Conservation (phyloP, 1,140 invertebrate species). For the Panonychus citri region DNA sequence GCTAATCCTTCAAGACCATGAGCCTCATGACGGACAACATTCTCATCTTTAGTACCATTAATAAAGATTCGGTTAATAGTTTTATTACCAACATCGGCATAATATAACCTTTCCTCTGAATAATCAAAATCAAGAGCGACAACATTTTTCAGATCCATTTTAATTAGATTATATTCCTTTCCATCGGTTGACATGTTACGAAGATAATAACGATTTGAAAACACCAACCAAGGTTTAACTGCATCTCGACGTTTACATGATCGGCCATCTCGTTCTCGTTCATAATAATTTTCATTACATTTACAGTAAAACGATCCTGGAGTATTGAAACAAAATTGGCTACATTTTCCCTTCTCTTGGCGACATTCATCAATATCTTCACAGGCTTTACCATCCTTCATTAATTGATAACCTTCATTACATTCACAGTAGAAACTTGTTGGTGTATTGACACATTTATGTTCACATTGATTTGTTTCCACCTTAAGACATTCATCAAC, state of each 20-base stretch:
- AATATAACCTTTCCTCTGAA: slow-evolving; percentile 57
- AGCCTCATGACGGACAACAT: slow-evolving; percentile 72
- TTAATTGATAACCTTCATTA: slow-evolving; percentile 63
- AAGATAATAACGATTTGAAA: slow-evolving; percentile 94
- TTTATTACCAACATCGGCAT: slow-evolving; percentile 81
- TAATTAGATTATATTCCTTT: slow-evolving; percentile 54
- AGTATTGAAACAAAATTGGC: slow-evolving; percentile 82
- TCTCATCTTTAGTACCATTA: slow-evolving; percentile 33
- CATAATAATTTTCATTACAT: slow-evolving; percentile 78
- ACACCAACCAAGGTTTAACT: slow-evolving; percentile 62
- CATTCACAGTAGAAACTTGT: slow-evolving; percentile 85
- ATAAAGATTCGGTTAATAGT: slow-evolving; percentile 42
- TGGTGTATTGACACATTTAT: slow-evolving; percentile 76
- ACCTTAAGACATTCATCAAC: slow-evolving; percentile 79
- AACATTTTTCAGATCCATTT: slow-evolving; percentile 86
- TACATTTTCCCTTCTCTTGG: slow-evolving; percentile 69
- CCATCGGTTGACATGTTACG: slow-evolving; percentile 82
- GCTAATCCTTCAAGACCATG: slow-evolving; percentile 82
- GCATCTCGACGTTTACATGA: slow-evolving; percentile 67
- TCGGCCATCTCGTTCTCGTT: slow-evolving; percentile 53
- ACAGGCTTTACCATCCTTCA: slow-evolving; percentile 25
- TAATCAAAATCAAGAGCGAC: slow-evolving; percentile 86
- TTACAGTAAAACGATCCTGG: slow-evolving; percentile 88
- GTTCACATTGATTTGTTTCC: slow-evolving; percentile 77
- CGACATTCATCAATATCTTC: slow-evolving; percentile 77